Percentiles rank a stretch among this genome's conserved stretches.
These are phyloP conservation scores for Toxostoma redivivum DNA, from an alignment of 2,113 vertebrate genomes.

Conservation along the genomic window DNA sequence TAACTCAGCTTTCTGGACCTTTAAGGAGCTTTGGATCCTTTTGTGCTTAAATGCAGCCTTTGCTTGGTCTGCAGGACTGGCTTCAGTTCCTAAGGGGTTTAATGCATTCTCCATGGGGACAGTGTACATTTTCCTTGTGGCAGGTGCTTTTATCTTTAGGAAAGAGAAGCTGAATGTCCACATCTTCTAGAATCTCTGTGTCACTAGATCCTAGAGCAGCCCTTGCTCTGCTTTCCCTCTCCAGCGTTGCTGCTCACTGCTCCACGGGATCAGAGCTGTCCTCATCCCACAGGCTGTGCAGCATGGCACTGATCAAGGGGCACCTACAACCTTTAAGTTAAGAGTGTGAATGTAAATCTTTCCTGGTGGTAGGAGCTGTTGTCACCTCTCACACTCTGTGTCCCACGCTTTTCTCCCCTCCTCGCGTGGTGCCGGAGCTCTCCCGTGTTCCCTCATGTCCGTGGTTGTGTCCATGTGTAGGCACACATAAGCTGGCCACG, in stretches of 20 bases:
- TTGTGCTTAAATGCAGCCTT: background rate
- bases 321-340: accelerated
- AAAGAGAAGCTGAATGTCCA: background rate
- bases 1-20: background rate
- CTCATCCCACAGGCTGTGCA: background rate
- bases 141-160: background rate
- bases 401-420: background rate
- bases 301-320: accelerated
- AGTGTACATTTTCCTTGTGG: accelerated
- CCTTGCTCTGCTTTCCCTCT: background rate
- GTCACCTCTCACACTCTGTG: accelerated
- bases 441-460: accelerated
- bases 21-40: background rate
- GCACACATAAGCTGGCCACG: background rate
- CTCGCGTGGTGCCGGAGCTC: accelerated
- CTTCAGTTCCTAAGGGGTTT: background rate
- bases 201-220: background rate
- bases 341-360: background rate
- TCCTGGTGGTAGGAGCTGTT: background rate
- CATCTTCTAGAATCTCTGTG: background rate
- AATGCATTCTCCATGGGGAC: background rate
- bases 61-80: background rate
- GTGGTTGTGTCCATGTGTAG: background rate
- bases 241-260: accelerated
- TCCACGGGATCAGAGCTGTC: accelerated